phyloP scores from a whole-genome alignment of 1,140 invertebrate species.

The Zaprionus vittiger region DNA sequence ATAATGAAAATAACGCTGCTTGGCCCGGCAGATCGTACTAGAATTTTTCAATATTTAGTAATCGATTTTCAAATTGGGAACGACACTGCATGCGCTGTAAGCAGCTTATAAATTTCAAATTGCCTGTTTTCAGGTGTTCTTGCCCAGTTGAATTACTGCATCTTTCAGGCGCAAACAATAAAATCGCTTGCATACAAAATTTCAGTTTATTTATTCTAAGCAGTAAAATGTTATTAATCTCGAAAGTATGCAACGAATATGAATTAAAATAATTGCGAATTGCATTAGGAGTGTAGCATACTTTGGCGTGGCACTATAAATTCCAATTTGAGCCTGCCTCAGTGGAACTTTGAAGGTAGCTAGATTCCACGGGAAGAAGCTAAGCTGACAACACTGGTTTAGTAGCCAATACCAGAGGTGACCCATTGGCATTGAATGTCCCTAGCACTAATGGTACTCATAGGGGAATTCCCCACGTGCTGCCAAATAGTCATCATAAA shows the following conservation, averaged over 20 bases:
- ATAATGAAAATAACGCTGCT: constrained; percentile 4
- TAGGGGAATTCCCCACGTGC: constrained; percentile 19
- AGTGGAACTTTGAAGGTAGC: no score
- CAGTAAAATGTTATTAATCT: constrained; percentile 3
- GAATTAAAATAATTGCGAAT: neutral
- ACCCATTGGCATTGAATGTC: constrained; percentile 16
- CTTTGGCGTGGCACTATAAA: no score
- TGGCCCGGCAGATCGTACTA: neutral
- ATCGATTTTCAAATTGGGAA: constrained; percentile 6
- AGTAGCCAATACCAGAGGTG: neutral
- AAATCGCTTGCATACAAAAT: no score
- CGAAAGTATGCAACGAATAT: constrained; percentile 52
- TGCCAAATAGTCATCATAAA: constrained; percentile 49
- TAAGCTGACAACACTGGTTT: no score
- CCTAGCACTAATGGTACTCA: constrained; percentile 22
- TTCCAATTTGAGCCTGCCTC: no score
- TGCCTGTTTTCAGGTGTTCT: constrained; percentile 52
- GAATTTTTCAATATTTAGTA: constrained; percentile 4
- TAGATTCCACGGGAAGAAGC: no score
- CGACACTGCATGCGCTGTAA: neutral
- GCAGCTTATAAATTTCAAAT: constrained; percentile 21
- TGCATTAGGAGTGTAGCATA: no score
- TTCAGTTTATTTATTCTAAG: no score
- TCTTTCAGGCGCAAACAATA: no score
- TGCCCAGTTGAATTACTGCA: no score